Percentiles rank a stretch among this genome's conserved stretches.
Conservation (phyloP, 2,888 invertebrate species). For the Odontocolon sp. region DNA sequence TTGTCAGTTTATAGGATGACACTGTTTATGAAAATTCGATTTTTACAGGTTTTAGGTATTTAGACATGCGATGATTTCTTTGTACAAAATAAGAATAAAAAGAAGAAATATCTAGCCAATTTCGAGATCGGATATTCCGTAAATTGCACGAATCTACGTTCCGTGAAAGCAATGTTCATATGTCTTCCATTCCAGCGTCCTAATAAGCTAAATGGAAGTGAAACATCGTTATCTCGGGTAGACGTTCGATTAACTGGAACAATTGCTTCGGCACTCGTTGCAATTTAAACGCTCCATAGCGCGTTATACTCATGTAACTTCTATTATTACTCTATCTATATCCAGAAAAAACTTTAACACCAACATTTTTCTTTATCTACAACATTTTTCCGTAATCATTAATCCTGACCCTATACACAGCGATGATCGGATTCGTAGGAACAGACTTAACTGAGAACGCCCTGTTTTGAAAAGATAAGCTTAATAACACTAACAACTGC, state of each 20-base stretch:
- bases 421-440: background rate
- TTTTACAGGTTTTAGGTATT: background rate
- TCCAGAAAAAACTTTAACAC: background rate
- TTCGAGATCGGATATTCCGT: background rate
- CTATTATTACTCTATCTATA: conserved; percentile 59
- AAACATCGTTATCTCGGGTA: conserved; percentile 63
- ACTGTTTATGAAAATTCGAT: background rate
- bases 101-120: conserved; percentile 7
- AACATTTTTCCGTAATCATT: background rate
- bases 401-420: too few species aligned
- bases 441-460: background rate
- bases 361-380: background rate
- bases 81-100: background rate
- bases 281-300: conserved; percentile 68
- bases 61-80: background rate
- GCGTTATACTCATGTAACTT: conserved; percentile 67
- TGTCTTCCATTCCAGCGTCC: conserved; percentile 18
- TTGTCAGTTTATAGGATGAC: background rate
- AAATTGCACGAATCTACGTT: background rate
- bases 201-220: conserved; percentile 53
- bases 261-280: conserved; percentile 72
- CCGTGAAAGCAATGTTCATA: background rate
- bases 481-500: conserved; percentile 25
- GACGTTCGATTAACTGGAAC: conserved; percentile 71
- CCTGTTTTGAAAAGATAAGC: conserved; percentile 1